Percentiles rank a stretch among this genome's conserved stretches.
These are phyloP conservation scores for Phaonia tiefii DNA, from an alignment of 2,888 invertebrate species.

Conservation along the genomic window DNA sequence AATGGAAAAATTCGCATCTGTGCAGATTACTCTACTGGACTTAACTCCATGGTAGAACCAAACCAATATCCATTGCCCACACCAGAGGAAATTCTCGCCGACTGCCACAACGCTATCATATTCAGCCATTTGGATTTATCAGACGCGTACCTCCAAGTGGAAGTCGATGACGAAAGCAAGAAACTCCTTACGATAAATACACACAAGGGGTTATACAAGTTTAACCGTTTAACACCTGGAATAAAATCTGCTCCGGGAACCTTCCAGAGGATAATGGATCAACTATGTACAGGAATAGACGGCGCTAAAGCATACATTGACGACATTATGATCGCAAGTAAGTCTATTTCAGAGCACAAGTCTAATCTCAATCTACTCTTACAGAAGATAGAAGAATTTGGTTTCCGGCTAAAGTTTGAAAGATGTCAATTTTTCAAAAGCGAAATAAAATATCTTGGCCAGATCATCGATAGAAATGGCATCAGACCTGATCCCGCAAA, in stretches of 20 bases:
- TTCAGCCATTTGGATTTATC: constrained; percentile 59
- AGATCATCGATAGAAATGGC: constrained; percentile 46
- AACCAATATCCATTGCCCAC: constrained; percentile 66
- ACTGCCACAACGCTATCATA: constrained; percentile 40
- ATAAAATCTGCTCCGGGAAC: constrained; percentile 20
- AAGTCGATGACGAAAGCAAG: constrained; percentile 63
- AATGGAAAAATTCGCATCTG: constrained; percentile 67
- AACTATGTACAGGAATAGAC: constrained; percentile 53
- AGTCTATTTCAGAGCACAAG: constrained; percentile 29
- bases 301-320: constrained; percentile 58
- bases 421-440: constrained; percentile 57
- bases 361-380: constrained; percentile 30
- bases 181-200: constrained; percentile 62
- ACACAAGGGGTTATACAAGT: constrained; percentile 57
- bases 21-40: constrained; percentile 67
- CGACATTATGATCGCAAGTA: constrained; percentile 60
- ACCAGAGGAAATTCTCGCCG: constrained; percentile 66
- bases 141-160: constrained; percentile 67
- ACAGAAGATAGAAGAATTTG: constrained; percentile 44
- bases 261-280: constrained; percentile 64
- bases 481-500: constrained; percentile 45
- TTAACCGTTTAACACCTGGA: constrained; percentile 45
- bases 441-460: constrained; percentile 56
- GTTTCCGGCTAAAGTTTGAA: constrained; percentile 50
- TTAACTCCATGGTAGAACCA: constrained; percentile 62